A percentile compares a stretch with the other conserved stretches of the same genome.
Conservation (phyloP, 2,113 vertebrate species). For the Candoia aspera region DNA sequence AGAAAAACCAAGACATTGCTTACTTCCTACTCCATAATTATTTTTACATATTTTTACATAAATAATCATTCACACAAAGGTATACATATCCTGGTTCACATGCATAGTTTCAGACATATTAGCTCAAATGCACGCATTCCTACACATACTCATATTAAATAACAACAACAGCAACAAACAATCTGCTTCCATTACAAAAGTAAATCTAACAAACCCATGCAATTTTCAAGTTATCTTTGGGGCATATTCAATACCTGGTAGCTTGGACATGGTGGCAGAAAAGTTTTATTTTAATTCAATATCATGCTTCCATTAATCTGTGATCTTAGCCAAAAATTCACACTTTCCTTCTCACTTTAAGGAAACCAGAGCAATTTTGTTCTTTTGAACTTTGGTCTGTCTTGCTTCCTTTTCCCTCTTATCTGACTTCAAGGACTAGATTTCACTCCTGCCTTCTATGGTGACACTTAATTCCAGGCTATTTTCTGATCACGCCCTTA, state of each 20-base stretch:
- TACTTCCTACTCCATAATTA: neutral
- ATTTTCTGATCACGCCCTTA: neutral
- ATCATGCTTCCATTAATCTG: neutral
- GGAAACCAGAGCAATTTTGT: neutral
- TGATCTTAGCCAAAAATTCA: neutral
- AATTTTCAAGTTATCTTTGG: too few species aligned
- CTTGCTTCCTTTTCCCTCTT: neutral
- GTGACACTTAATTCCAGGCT: neutral
- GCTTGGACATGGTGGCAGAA: conserved; percentile 10
- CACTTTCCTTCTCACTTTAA: neutral
- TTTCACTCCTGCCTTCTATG: neutral
- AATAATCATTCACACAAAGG: too few species aligned
- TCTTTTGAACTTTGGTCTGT: neutral
- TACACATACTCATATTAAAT: too few species aligned
- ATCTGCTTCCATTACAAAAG: too few species aligned
- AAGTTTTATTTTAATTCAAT: neutral
- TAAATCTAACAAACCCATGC: too few species aligned
- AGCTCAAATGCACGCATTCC: too few species aligned
- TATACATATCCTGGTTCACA: too few species aligned
- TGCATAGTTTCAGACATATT: too few species aligned
- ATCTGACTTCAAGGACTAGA: neutral
- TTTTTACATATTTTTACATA: too few species aligned
- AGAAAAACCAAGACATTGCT: neutral
- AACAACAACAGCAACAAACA: too few species aligned
- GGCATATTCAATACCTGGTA: too few species aligned